These are phyloP conservation scores for Aurelia sp. DNA, from an alignment of 30 jellyfish, hydroid and myxozoan genomes.

Conservation along the genomic window DNA sequence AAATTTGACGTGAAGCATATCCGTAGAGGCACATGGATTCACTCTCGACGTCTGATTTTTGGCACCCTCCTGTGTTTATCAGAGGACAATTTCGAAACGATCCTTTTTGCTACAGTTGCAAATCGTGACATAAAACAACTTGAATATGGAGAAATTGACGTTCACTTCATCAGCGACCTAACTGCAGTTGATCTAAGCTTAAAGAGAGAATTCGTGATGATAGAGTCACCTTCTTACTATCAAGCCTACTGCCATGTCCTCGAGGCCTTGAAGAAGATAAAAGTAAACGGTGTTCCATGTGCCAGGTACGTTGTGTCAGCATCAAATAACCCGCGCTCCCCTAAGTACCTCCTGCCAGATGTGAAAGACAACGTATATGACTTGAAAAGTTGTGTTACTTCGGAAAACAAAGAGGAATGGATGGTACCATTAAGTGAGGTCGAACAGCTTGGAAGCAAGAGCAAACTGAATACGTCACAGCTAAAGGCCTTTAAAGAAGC, in stretches of 20 bases:
- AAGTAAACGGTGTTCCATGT: constrained; percentile 52
- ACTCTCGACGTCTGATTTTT: constrained; percentile 56
- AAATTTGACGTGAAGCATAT: constrained; percentile 28
- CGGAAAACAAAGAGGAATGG: constrained; percentile 32
- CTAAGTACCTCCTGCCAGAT: constrained; percentile 21
- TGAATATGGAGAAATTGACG: constrained; percentile 52
- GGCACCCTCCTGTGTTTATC: constrained; percentile 74
- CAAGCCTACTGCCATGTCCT: constrained; percentile 80
- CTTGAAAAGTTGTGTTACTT: constrained; percentile 16
- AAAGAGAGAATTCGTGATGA: constrained; percentile 40
- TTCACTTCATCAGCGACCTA: constrained; percentile 43
- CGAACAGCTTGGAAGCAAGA: not conserved
- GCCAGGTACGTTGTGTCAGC: constrained; percentile 39
- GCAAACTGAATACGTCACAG: constrained; percentile 19
- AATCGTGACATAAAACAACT: constrained; percentile 36
- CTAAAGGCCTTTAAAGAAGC: constrained; percentile 52
- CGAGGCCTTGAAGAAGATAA: constrained; percentile 50
- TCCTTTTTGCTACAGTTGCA: constrained; percentile 77
- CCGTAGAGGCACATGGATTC: constrained; percentile 48
- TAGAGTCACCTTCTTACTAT: constrained; percentile 72
- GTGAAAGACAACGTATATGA: constrained; percentile 8
- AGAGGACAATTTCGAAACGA: constrained; percentile 48
- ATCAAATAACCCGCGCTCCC: constrained; percentile 14
- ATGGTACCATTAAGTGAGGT: not conserved
- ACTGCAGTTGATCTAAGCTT: not conserved